Percentiles rank a stretch among this genome's conserved stretches.
These are phyloP conservation scores for Plestiodon gilberti DNA, from an alignment of 2,113 vertebrate species.

Conservation along the genomic window DNA sequence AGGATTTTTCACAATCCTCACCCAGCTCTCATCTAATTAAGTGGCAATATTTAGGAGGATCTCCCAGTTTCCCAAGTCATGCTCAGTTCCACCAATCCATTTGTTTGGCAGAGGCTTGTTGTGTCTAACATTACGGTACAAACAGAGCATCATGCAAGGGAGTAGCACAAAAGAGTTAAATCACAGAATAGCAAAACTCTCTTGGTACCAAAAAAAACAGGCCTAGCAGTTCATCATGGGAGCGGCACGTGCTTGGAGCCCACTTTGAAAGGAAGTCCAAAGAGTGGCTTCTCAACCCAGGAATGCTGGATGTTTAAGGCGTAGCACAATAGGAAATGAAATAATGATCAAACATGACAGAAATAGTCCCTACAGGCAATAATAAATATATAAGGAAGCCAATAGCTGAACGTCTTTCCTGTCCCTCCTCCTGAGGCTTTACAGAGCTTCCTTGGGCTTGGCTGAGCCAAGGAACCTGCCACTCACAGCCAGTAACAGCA, in stretches of 20 bases:
- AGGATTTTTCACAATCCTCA: slow-evolving; percentile 13
- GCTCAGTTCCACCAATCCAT: slow-evolving; percentile 14
- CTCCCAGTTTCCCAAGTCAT: slow-evolving; percentile 53
- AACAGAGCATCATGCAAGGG: slow-evolving; percentile 66
- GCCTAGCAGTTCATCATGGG: slow-evolving; percentile 59
- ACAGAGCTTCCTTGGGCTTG: slow-evolving; percentile 41
- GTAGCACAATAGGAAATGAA: slow-evolving; percentile 68
- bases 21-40: slow-evolving; percentile 41
- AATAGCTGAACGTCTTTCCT: slow-evolving; percentile 40
- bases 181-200: slow-evolving; percentile 57
- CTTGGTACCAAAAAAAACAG: slow-evolving; percentile 61
- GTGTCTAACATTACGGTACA: slow-evolving; percentile 45
- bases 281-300: slow-evolving; percentile 61
- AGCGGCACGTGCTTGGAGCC: slow-evolving; percentile 54
- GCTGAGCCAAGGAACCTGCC: slow-evolving; percentile 52
- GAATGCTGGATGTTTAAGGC: slow-evolving; percentile 72
- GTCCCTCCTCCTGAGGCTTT: slow-evolving; percentile 47
- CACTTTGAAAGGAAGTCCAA: slow-evolving; percentile 55
- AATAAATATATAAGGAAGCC: slow-evolving; percentile 67
- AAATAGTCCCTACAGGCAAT: slow-evolving; percentile 61
- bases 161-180: slow-evolving; percentile 58
- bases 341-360: slow-evolving; percentile 65
- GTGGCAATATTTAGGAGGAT: slow-evolving; percentile 43
- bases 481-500: slow-evolving; percentile 8
- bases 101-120: slow-evolving; percentile 56